A percentile compares a stretch with the other conserved stretches of the same genome.
Evolutionary conservation across 2,797 vertebrate species (phyloP).

Genomic region (Pygocentrus nattereri): DNA sequence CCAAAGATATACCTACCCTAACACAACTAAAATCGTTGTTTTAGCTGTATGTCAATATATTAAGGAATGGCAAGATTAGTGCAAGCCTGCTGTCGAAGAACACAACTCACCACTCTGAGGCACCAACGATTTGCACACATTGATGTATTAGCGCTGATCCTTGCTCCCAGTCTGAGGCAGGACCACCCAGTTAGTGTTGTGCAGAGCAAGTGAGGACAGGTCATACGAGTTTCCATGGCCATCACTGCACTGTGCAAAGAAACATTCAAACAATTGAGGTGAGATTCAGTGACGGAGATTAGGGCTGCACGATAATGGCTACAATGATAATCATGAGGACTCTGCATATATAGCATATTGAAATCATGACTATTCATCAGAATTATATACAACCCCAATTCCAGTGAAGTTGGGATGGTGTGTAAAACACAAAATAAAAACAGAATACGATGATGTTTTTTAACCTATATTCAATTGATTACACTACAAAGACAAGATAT

Average conservation of each 20-base stretch:
- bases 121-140: conserved; percentile 92
- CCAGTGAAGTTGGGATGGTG: no score
- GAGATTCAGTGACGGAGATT: neutral
- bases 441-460: no score
- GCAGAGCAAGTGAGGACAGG: conserved; percentile 86
- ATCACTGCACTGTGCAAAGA: conserved; percentile 82
- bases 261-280: neutral
- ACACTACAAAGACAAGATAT: no score
- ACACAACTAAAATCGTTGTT: no score
- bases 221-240: conserved; percentile 86
- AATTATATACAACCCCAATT: no score
- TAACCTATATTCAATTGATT: no score
- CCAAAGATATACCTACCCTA: no score
- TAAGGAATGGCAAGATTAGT: neutral
- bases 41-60: no score
- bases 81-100: neutral
- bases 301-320: neutral
- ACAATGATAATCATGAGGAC: neutral
- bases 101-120: conserved; percentile 78
- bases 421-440: no score
- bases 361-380: no score
- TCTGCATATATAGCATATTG: no score
- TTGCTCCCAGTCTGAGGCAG: conserved; percentile 66
- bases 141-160: conserved; percentile 84
- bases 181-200: conserved; percentile 88